Base-by-base conservation (phyloP, 2,888 invertebrate genomes). In the Tachina fera region DNA sequence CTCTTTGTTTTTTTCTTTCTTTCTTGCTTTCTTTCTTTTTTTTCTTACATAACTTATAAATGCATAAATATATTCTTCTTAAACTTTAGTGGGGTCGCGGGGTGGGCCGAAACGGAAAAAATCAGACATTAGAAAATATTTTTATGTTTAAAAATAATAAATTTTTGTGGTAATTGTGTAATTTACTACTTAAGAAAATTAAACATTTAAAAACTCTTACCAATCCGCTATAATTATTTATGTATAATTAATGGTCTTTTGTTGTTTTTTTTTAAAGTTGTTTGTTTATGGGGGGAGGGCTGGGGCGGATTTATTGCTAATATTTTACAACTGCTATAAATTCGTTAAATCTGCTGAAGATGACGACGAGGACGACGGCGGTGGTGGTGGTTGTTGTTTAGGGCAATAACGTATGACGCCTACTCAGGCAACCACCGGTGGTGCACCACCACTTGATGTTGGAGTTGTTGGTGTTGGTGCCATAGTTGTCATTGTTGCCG, bases 381-480 rank as follows among this genome's bases (percentile, higher is more conserved):
- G 71, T 56, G 41, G 71, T 31, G 70, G 63, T 79, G 79, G 71
- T 56, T 49, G 71, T 49, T 90, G 90, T 84, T 90, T 91, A 84
- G 91, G 91, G 88, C 91, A 91, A 88, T 90, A 91, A 88, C 91
- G 91, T 89, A 91, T 91, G 75, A 91, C 91, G 90, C 91, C 91
- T 91, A 91, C 91, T 91, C 91, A 91, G 91, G 91, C 91, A 91
- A 91, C 91, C 87, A 91, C 91, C 43, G 91, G 91, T 16, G 91
- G 91, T 75, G 90, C 90, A 60, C 89, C 72, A 53, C 78, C 78
- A 76, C 84, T 75, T 19, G 72, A 47, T 81, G 84, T 53, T 41
- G 84, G 45, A 22, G 77, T 49, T 47, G 78, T 43, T 16, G n/a
- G n/a, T n/a, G 78, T 56, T 13, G 75, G 39, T 43, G 84, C 22